Evolutionary conservation across 2,888 invertebrate genomes (phyloP).

Genomic region (Dorcus hopei): DNA sequence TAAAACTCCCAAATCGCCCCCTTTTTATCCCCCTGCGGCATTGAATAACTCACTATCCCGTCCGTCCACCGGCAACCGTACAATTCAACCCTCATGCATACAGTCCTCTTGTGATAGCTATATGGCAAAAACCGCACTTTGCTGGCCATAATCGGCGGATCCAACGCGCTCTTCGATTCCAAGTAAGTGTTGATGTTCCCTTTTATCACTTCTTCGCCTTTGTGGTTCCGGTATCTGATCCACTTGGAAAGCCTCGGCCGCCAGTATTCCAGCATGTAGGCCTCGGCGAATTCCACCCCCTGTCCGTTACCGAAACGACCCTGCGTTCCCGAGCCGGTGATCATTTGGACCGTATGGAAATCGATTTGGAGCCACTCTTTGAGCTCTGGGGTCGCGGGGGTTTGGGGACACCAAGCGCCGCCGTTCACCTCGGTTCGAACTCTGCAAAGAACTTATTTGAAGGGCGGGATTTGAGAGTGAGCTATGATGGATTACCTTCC

Average conservation of each 20-base stretch:
- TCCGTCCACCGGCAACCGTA: constrained; percentile 87
- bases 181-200: constrained; percentile 88
- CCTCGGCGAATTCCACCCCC: constrained; percentile 83
- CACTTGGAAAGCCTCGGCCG: constrained; percentile 75
- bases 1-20: constrained; percentile 78
- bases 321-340: constrained; percentile 78
- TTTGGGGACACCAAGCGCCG: constrained; percentile 91
- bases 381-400: constrained; percentile 72
- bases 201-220: constrained; percentile 69
- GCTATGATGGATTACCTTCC: constrained; percentile 62
- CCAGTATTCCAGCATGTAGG: constrained; percentile 82
- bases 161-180: constrained; percentile 70
- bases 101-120: constrained; percentile 77
- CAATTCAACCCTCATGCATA: constrained; percentile 88
- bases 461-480: constrained; percentile 1
- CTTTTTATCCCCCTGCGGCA: constrained; percentile 83
- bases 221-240: constrained; percentile 73
- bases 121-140: constrained; percentile 82
- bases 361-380: constrained; percentile 80
- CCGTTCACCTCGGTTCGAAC: constrained; percentile 77
- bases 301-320: constrained; percentile 91
- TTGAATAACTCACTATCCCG: constrained; percentile 79
- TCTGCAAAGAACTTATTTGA: constrained; percentile 53
- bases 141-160: constrained; percentile 82
- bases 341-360: constrained; percentile 72